These are phyloP conservation scores for Pardosa pseudoannulata DNA, from an alignment of 2,888 invertebrate species.

Conservation along the genomic window DNA sequence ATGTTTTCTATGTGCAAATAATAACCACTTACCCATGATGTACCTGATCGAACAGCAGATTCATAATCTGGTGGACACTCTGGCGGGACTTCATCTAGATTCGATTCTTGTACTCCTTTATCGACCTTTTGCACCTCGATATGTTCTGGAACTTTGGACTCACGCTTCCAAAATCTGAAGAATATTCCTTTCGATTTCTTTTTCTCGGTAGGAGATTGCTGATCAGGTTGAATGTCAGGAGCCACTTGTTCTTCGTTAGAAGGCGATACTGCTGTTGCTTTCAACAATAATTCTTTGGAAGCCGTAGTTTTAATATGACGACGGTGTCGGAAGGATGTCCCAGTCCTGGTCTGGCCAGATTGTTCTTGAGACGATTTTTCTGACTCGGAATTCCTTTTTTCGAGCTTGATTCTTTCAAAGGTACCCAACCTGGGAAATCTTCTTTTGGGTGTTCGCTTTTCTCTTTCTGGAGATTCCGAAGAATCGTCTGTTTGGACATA, in stretches of 20 bases:
- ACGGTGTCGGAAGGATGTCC: slow-evolving; percentile 35
- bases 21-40: background rate
- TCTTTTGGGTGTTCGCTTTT: slow-evolving; percentile 25
- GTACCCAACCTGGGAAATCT: slow-evolving; percentile 52
- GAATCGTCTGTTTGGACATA: slow-evolving; percentile 44
- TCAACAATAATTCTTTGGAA: slow-evolving; percentile 40
- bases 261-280: slow-evolving; percentile 24
- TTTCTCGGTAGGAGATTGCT: background rate
- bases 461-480: background rate
- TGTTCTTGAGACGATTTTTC: background rate
- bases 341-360: slow-evolving; percentile 25
- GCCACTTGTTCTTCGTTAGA: background rate
- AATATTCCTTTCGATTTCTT: slow-evolving; percentile 17
- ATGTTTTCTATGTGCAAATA: no score
- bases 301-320: slow-evolving; percentile 24
- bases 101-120: background rate
- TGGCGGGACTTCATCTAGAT: background rate
- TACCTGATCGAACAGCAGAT: background rate
- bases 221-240: background rate
- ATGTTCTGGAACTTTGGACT: background rate
- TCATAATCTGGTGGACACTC: slow-evolving; percentile 27
- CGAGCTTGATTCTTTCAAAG: slow-evolving; percentile 48
- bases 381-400: background rate
- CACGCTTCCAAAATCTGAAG: slow-evolving; percentile 26
- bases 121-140: no score